Evolutionary conservation across 2,113 vertebrate species (phyloP), one percentile per base, ranked within the genome.

Genomic region (Antechinus stuartii): DNA sequence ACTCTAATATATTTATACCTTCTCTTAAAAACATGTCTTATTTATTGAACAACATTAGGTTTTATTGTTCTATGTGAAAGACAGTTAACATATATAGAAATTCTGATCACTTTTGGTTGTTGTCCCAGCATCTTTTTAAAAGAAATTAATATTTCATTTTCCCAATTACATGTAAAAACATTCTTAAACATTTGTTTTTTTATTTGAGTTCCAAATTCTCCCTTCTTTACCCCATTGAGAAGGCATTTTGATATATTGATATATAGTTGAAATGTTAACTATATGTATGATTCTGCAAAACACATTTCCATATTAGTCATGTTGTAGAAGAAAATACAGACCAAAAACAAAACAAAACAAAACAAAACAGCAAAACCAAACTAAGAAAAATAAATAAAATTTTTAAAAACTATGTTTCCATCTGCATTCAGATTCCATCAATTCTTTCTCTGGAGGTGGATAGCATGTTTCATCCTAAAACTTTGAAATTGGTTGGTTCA

Each of bases 1-100:
- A 84, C 16, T 19, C n/a, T 26, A 61, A 49, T 26, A 7, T 27
- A 27, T 91, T 25, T 90, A 25, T 90, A 14, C 22, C 14, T 56
- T 92, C 24, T 91, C 90, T 90, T 92, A 47, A 57, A 57, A 84
- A 76, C 42, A 53, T 27, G n/a, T 35, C 89, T 0, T 93, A 16
- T 92, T 12, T 54, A 54, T 8, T 42, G 55, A 57, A 25, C 50
- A 46, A 90, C 9, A 0, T 95, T 92, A 94, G 50, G 6, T 53
- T 94, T 93, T 89, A 91, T 94, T 61, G 42, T 49, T 93, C 95
- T 91, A 46, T 92, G 24, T 84, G 55, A 93, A 47, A 53, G 42
- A 6, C 56, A 61, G 11, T 96, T 91, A 92, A 0, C n/a, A 90
- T 47, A 90, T 30, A 89, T 56, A 91, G 93, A 95, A 96, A 54